phyloP scores from a whole-genome alignment of 2,888 invertebrate species.

The Agrypnus murinus region DNA sequence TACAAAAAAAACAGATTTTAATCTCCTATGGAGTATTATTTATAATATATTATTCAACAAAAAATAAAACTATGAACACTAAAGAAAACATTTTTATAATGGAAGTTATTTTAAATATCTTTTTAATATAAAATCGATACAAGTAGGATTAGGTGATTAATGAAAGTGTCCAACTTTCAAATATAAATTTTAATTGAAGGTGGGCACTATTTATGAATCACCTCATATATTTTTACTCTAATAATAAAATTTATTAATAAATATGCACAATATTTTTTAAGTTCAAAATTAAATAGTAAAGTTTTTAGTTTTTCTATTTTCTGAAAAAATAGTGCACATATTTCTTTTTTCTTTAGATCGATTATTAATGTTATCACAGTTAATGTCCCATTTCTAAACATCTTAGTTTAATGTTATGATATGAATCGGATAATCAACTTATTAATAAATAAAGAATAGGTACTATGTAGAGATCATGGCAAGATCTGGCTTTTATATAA shows the following conservation, averaged over 20 bases:
- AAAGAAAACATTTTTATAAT: constrained; percentile 4
- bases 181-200: not conserved
- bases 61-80: constrained; percentile 27
- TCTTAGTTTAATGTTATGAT: not conserved
- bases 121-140: constrained; percentile 2
- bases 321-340: constrained; percentile 27
- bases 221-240: not conserved
- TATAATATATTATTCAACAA: not conserved
- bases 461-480: too few species aligned
- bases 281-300: constrained; percentile 5
- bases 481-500: constrained; percentile 1
- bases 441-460: too few species aligned
- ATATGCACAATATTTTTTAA: constrained; percentile 14
- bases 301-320: not conserved
- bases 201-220: not conserved
- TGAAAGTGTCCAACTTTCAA: not conserved
- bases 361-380: constrained; percentile 30
- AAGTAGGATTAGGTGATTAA: not conserved
- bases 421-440: not conserved
- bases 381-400: constrained; percentile 31
- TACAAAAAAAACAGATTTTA: constrained; percentile 14
- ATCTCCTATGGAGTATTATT: constrained; percentile 14
- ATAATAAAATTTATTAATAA: not conserved
- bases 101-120: constrained; percentile 3
- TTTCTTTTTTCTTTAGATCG: constrained; percentile 9